Conservation (phyloP, 2,797 vertebrate genomes). For the Enteromius afrohamiltoni region DNA sequence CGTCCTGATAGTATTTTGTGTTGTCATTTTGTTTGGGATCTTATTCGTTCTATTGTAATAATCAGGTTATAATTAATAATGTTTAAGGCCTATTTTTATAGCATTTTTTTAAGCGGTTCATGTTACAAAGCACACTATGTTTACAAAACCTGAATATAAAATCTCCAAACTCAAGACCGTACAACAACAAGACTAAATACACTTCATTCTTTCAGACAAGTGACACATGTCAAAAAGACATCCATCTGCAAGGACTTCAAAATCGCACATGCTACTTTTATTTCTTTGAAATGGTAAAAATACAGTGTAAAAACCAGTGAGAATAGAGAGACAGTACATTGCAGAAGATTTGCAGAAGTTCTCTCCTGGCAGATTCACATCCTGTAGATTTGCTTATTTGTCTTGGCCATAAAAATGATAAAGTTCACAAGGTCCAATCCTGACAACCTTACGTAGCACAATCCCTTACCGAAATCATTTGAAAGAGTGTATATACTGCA, state of each 20-base stretch:
- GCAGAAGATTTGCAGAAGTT: constrained; percentile 14
- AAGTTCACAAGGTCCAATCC: constrained; percentile 40
- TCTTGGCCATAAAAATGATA: constrained; percentile 55
- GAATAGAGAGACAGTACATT: not conserved
- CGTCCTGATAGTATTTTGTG: no score
- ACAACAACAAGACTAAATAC: not conserved
- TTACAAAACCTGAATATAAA: constrained; percentile 9
- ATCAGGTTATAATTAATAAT: not conserved
- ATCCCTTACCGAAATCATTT: constrained; percentile 50
- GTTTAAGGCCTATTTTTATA: not conserved
- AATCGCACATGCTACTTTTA: not conserved
- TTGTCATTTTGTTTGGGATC: not conserved
- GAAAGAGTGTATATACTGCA: not conserved
- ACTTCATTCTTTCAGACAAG: not conserved
- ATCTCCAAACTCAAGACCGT: not conserved
- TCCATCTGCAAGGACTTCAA: not conserved
- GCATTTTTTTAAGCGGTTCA: not conserved
- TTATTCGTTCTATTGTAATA: not conserved
- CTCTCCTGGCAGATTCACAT: constrained; percentile 44
- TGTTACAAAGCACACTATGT: not conserved
- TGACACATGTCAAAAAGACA: constrained; percentile 9
- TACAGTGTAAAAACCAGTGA: not conserved
- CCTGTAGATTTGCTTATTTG: constrained; percentile 62
- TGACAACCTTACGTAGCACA: constrained; percentile 61
- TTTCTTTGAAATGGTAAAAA: constrained; percentile 23